A percentile compares a stretch with the other conserved stretches of the same genome.
Evolutionary conservation across 2,888 invertebrate genomes (phyloP).

Genomic region (Caradrina kadenii): DNA sequence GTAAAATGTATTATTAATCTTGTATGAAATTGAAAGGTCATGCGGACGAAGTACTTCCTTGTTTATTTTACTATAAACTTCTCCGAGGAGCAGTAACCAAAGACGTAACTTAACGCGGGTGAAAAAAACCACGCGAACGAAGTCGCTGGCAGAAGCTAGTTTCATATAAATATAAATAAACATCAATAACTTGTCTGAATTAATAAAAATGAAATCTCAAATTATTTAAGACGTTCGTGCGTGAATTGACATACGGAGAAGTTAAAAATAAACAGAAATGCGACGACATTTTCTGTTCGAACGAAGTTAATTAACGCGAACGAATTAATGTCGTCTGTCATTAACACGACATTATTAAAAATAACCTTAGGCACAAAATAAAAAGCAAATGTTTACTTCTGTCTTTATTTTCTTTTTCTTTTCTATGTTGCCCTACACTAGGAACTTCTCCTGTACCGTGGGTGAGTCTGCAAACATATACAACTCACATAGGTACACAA

Average conservation of each 20-base stretch:
- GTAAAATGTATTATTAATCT: conserved; percentile 1
- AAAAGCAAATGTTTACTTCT: conserved; percentile 5
- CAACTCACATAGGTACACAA: too few species aligned
- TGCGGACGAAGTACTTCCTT: conserved; percentile 8
- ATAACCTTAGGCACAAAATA: conserved; percentile 10
- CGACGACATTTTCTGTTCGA: conserved; percentile 12
- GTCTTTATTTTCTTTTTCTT: too few species aligned
- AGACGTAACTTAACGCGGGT: too few species aligned
- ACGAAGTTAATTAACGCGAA: conserved; percentile 27
- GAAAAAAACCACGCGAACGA: too few species aligned
- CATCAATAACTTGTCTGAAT: conserved; percentile 3
- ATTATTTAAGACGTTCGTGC: conserved; percentile 3
- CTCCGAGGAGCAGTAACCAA: too few species aligned
- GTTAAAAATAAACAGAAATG: conserved; percentile 15
- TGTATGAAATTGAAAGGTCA: conserved; percentile 16
- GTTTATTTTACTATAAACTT: conserved; percentile 2
- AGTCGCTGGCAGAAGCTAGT: too few species aligned
- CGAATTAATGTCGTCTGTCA: conserved; percentile 39
- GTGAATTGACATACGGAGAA: not conserved
- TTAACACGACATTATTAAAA: conserved; percentile 16
- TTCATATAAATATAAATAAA: not conserved
- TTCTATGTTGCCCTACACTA: too few species aligned
- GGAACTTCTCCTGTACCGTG: too few species aligned
- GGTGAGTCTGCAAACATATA: too few species aligned
- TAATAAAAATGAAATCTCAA: conserved; percentile 8